Evolutionary conservation across 2,888 invertebrate genomes (phyloP), one percentile per base, ranked within the genome.

Genomic region (Drosophila anceps): DNA sequence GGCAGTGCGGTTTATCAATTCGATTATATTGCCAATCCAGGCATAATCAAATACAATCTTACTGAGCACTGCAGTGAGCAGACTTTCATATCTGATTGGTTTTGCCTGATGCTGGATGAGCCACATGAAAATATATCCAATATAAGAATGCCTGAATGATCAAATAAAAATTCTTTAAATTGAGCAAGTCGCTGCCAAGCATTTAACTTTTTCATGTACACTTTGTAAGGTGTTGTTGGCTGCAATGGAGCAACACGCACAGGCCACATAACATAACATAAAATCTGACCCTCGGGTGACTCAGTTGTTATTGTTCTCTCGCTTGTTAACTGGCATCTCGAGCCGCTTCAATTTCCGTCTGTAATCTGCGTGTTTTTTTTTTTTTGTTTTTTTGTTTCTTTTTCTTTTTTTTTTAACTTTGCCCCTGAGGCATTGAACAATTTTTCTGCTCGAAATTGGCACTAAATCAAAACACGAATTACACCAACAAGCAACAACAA

Each of bases 361-460:
- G 76, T 70, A 73, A 88, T 79, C 77, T 67, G 85, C 82, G 77
- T 66, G 67, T 71, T 83, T 70, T 48, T 46, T 29, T 10, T 0
- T 81, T 69, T 2, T 44, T 7, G 7, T 24, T 24, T 15, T 29
- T 10, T 9, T 69, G 74, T 70, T 46, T 27, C 31, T 18, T 84
- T 71, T 75, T 64, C 64, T 76, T 70, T 46, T 27, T 48, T 18
- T 84, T 71, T 75, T 64, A 66, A 81, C 57, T 79, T 71, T 58
- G 37, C 70, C 81, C 79, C 61, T 37, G 69, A 69, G 86, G 85
- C 82, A 46, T 54, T 58, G 67, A 61, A 61, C 76, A 87, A 89
- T 84, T 87, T 87, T 82, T 68, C 73, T 60, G 54, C 76, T 73
- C 81, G 65, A 89, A 89, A 86, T 89, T 86, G 90, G 76, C 90